Evolutionary conservation across 2,113 vertebrate genomes (phyloP), one percentile per base, ranked within the genome.

Genomic region (Hepsetus odoe): DNA sequence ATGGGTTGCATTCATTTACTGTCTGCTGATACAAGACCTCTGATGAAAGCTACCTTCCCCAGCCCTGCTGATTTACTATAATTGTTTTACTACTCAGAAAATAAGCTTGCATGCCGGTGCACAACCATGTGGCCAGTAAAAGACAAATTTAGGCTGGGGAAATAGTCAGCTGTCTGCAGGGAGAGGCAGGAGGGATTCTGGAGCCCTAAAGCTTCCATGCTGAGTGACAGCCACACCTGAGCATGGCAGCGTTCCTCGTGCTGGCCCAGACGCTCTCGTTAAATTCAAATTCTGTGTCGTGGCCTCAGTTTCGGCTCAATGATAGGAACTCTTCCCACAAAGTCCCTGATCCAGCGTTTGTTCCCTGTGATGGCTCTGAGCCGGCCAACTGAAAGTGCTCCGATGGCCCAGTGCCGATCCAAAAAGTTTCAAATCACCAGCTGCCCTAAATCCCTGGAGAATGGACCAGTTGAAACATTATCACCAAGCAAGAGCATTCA

Each of bases 81-180:
- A 53, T 5, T 56, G 42, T 80, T 33, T 38, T 28, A 18, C 38
- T 33, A 40, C 5, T 46, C 46, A 42, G 33, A 12, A 3, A 75
- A 9, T 40, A 58, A 72, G 78, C 73, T 72, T 38, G 26, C 79
- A 44, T 4, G 83, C 38, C 75, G 33, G 76, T 30, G 38, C 64
- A 73, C 56, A 56, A 55, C 49, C 81, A 64, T 56, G 62, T 76
- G 85, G 32, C 62, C 56, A 53, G 59, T 79, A 51, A 61, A 84
- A 80, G 81, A 86, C 76, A 86, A 91, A 91, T 91, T 88, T 86
- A 92, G 88, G 86, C 53, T 80, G 82, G 68, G 46, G 90, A 93
- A 93, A 94, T 92, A 89, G 82, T 88, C 94, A 95, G 93, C 94
- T 95, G 93, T 92, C 91, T 86, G 70, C 82, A 86, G 77, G 81